A percentile compares a stretch with the other conserved stretches of the same genome.
These are phyloP conservation scores for Synergus laeviventris DNA, from an alignment of 2,888 invertebrate genomes.

Conservation along the genomic window DNA sequence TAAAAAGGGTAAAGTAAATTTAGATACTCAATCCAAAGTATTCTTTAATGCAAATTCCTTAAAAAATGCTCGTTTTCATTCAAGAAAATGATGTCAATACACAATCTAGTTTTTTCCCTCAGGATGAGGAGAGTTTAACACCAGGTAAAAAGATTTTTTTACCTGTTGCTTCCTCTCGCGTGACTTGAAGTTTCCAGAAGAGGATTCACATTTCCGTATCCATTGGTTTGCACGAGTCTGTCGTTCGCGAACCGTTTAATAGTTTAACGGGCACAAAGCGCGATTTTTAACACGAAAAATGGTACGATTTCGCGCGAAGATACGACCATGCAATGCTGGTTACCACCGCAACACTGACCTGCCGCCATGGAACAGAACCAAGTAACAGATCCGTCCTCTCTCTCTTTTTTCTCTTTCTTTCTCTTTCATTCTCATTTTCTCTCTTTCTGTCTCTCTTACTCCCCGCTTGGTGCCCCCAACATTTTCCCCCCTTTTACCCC, in stretches of 20 bases:
- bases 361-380: constrained; percentile 59
- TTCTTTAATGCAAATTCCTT: neutral
- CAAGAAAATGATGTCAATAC: neutral
- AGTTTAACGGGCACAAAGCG: constrained; percentile 20
- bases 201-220: constrained; percentile 39
- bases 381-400: constrained; percentile 31
- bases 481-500: constrained; percentile 16
- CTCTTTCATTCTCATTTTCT: neutral
- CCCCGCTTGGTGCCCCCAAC: constrained; percentile 12
- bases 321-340: constrained; percentile 51
- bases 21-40: neutral
- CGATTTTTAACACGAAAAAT: constrained; percentile 23
- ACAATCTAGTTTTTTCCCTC: neutral
- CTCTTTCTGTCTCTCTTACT: neutral
- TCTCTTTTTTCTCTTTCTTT: neutral
- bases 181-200: constrained; percentile 27
- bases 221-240: constrained; percentile 32
- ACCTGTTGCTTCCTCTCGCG: constrained; percentile 39
- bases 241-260: constrained; percentile 28
- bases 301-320: constrained; percentile 8
- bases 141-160: constrained; percentile 35
- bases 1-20: too few relatives aligned
- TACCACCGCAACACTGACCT: constrained; percentile 70
- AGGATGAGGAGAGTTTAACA: constrained; percentile 16
- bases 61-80: neutral